Conservation (phyloP, 1,140 invertebrate species). For the Diabrotica undecimpunctata region DNA sequence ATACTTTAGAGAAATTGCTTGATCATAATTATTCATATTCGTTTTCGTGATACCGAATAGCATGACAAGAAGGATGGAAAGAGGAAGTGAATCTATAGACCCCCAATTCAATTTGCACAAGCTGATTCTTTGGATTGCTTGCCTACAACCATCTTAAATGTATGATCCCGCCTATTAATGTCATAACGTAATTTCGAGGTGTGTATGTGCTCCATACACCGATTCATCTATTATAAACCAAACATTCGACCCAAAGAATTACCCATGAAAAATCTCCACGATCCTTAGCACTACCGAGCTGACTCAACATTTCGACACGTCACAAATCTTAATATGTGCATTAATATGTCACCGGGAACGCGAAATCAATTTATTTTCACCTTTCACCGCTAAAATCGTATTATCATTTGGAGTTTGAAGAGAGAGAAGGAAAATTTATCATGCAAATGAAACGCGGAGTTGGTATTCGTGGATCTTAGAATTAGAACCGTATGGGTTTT, state of each 20-base stretch:
- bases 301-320: conserved; percentile 31
- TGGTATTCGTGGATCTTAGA: conserved; percentile 24
- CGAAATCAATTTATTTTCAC: conserved; percentile 48
- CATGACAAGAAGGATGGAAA: neutral
- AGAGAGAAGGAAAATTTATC: conserved; percentile 39
- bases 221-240: conserved; percentile 35
- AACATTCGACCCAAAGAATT: conserved; percentile 26
- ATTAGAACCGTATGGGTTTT: conserved; percentile 21
- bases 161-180: conserved; percentile 37
- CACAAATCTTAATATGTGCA: conserved; percentile 47
- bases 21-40: neutral
- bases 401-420: conserved; percentile 41
- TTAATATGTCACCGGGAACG: conserved; percentile 47
- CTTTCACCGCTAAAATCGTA: conserved; percentile 43
- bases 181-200: conserved; percentile 37
- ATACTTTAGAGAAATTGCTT: too few relatives aligned
- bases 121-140: conserved; percentile 7
- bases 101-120: conserved; percentile 4
- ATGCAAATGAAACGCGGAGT: conserved; percentile 43
- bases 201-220: conserved; percentile 26
- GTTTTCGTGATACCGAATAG: neutral
- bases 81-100: conserved; percentile 1
- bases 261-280: conserved; percentile 28
- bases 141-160: conserved; percentile 27
- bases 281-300: conserved; percentile 30